phyloP scores from a whole-genome alignment of 2,888 invertebrate species.

The Sminthurides aquaticus region DNA sequence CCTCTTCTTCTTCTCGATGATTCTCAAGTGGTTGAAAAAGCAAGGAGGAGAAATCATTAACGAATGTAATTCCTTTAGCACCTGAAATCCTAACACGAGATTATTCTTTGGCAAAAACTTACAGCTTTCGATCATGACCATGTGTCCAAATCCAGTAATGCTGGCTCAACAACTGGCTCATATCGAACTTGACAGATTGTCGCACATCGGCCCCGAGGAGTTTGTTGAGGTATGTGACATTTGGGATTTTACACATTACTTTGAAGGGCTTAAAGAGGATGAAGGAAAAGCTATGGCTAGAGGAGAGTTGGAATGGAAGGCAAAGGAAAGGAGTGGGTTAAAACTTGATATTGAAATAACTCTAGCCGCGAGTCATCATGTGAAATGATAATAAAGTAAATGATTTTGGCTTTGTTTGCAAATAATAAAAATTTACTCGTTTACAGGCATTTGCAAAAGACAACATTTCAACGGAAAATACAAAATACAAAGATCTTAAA shows the following conservation, averaged over 20 bases:
- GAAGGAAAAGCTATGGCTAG: too few relatives aligned
- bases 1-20: background rate
- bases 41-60: background rate
- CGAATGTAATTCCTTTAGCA: slow-evolving; percentile 3
- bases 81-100: background rate
- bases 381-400: too few relatives aligned
- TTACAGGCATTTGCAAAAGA: slow-evolving; percentile 70
- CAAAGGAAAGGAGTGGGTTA: too few relatives aligned
- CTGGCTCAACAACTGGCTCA: slow-evolving; percentile 53
- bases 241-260: background rate
- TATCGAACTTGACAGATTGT: slow-evolving; percentile 53
- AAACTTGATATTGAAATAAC: too few relatives aligned
- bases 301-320: too few relatives aligned
- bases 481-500: slow-evolving; percentile 74
- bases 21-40: background rate
- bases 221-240: slow-evolving; percentile 49
- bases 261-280: too few relatives aligned
- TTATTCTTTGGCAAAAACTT: background rate
- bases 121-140: slow-evolving; percentile 50
- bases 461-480: slow-evolving; percentile 54
- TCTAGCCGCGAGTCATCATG: too few relatives aligned
- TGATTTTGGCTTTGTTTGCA: slow-evolving; percentile 1
- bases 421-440: slow-evolving; percentile 1
- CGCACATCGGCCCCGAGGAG: slow-evolving; percentile 54
- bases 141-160: slow-evolving; percentile 49